These are phyloP conservation scores for Ichneumoninae sp. DNA, from an alignment of 2,888 invertebrate species.

Conservation along the genomic window DNA sequence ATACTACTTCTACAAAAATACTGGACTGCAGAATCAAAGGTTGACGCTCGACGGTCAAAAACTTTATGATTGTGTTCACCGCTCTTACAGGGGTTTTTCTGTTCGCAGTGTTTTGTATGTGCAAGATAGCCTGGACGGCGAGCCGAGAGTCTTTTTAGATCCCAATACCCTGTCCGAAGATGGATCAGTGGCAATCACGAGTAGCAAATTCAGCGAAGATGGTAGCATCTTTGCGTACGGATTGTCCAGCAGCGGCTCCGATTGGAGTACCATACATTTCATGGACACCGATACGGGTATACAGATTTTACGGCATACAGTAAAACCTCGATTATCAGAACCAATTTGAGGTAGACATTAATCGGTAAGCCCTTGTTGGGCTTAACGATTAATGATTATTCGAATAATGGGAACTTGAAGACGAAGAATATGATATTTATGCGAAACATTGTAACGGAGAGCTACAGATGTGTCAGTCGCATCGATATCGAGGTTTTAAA, in stretches of 20 bases:
- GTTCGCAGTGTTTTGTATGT: conserved; percentile 93
- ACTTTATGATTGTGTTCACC: neutral
- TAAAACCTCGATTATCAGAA: neutral
- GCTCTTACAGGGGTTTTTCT: conserved; percentile 34
- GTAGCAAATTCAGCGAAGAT: conserved; percentile 94
- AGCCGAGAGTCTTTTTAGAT: conserved; percentile 95
- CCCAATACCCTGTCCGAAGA: conserved; percentile 96
- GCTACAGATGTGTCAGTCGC: no score
- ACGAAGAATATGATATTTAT: no score
- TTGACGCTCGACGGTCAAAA: conserved; percentile 77
- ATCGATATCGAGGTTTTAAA: no score
- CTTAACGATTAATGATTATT: neutral
- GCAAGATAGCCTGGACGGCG: conserved; percentile 91
- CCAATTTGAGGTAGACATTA: neutral
- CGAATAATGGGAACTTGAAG: neutral
- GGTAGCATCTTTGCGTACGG: conserved; percentile 96
- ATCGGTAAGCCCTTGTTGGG: neutral
- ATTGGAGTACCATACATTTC: conserved; percentile 97
- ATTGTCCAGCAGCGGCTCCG: conserved; percentile 96
- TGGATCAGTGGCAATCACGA: conserved; percentile 93
- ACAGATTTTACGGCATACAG: neutral
- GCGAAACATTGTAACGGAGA: no score
- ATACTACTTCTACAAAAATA: conserved; percentile 97
- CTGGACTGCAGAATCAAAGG: conserved; percentile 98
- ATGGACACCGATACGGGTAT: conserved; percentile 90